These are phyloP conservation scores for Hirtodrosophila alboralis DNA, from an alignment of 2,888 invertebrate species.

Conservation along the genomic window DNA sequence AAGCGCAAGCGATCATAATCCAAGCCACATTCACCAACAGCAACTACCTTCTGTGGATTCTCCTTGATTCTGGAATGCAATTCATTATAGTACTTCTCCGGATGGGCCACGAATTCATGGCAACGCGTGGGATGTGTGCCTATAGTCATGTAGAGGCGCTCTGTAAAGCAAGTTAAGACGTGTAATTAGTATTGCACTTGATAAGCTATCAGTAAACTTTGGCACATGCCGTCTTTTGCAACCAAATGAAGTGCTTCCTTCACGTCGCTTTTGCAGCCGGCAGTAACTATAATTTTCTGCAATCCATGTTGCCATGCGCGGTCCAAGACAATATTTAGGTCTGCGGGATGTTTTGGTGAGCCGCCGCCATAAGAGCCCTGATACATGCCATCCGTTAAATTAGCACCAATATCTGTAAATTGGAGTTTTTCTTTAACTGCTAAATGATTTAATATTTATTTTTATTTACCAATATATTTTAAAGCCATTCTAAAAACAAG, in stretches of 20 bases:
- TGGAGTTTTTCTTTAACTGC: not conserved
- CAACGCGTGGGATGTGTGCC: slow-evolving; percentile 98
- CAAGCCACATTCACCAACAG: slow-evolving; percentile 97
- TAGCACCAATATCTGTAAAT: slow-evolving; percentile 92
- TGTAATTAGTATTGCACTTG: no score
- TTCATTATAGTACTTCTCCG: slow-evolving; percentile 89
- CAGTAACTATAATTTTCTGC: slow-evolving; percentile 94
- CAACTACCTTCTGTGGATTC: slow-evolving; percentile 91
- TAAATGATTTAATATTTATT: not conserved
- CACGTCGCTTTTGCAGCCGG: slow-evolving; percentile 91
- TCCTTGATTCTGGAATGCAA: slow-evolving; percentile 87
- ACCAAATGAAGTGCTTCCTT: slow-evolving; percentile 91
- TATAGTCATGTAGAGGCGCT: slow-evolving; percentile 92
- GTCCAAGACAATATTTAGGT: slow-evolving; percentile 90
- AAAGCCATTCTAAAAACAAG: slow-evolving; percentile 51
- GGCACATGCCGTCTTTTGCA: slow-evolving; percentile 87
- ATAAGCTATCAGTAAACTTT: no score
- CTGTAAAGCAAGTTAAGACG: slow-evolving; percentile 83
- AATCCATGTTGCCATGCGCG: slow-evolving; percentile 92
- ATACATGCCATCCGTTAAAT: slow-evolving; percentile 95
- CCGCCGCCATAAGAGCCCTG: slow-evolving; percentile 94
- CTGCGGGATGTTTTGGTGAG: slow-evolving; percentile 91
- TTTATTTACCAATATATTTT: slow-evolving; percentile 72
- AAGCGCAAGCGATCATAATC: slow-evolving; percentile 97
- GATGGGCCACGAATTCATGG: slow-evolving; percentile 89